phyloP scores from a whole-genome alignment of 2,888 invertebrate genomes.

The Hypolimnas misippus region DNA sequence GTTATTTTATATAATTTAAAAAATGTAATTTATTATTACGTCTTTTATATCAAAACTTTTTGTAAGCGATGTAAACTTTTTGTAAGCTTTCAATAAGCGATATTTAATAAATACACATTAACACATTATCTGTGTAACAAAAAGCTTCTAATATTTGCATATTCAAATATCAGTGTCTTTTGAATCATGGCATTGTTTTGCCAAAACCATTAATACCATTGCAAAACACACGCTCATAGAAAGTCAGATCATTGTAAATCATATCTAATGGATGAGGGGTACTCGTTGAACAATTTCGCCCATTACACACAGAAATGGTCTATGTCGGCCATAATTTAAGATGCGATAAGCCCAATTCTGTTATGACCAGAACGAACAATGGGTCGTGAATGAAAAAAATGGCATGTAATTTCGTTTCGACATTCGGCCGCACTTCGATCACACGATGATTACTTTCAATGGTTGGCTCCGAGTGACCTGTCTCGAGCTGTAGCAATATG shows the following conservation, averaged over 20 bases:
- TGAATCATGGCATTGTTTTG: slow-evolving; percentile 33
- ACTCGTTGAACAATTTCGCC: slow-evolving; percentile 57
- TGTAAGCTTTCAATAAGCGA: too few relatives aligned
- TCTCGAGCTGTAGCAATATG: slow-evolving; percentile 38
- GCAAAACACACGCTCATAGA: slow-evolving; percentile 54
- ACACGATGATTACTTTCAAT: slow-evolving; percentile 53
- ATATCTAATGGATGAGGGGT: slow-evolving; percentile 44
- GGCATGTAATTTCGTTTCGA: slow-evolving; percentile 58
- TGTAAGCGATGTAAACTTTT: too few relatives aligned
- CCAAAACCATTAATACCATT: slow-evolving; percentile 44
- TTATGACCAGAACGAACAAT: slow-evolving; percentile 61
- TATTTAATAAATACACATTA: too few relatives aligned
- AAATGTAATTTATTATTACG: too few relatives aligned
- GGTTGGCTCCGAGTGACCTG: slow-evolving; percentile 36
- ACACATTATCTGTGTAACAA: too few relatives aligned
- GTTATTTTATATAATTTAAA: too few relatives aligned
- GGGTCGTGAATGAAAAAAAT: slow-evolving; percentile 59
- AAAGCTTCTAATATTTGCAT: not conserved
- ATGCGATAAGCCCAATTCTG: slow-evolving; percentile 60
- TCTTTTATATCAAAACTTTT: not conserved
- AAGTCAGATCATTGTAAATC: slow-evolving; percentile 53
- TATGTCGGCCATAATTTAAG: slow-evolving; percentile 63
- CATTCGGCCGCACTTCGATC: slow-evolving; percentile 40
- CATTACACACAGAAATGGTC: slow-evolving; percentile 56
- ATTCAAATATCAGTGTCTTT: not conserved